Conservation (phyloP, 2,888 invertebrate genomes). For the Zonitis immaculata region DNA sequence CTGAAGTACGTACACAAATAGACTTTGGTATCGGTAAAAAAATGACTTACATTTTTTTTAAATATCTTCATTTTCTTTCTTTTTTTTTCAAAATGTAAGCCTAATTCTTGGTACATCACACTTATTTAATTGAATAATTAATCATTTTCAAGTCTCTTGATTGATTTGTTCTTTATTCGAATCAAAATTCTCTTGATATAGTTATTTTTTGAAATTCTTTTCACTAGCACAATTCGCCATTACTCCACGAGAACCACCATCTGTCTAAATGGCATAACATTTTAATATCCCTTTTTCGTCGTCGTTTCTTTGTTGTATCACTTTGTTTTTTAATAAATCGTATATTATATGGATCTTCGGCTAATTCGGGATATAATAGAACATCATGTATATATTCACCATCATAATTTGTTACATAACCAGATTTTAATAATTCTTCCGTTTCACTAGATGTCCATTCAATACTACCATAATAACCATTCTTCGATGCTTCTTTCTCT, state of each 20-base stretch:
- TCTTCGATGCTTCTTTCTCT: constrained; percentile 78
- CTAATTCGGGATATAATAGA: constrained; percentile 83
- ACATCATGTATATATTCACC: constrained; percentile 91
- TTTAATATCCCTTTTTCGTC: constrained; percentile 61
- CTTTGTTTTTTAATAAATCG: constrained; percentile 79
- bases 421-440: constrained; percentile 82
- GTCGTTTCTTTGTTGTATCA: constrained; percentile 65
- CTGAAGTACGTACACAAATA: constrained; percentile 60
- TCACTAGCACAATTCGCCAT: constrained; percentile 45
- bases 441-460: constrained; percentile 87
- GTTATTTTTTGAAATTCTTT: constrained; percentile 9
- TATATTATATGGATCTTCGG: constrained; percentile 94
- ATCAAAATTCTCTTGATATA: not conserved
- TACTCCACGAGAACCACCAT: constrained; percentile 50
- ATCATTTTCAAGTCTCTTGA: constrained; percentile 18
- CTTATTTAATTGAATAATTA: constrained; percentile 49
- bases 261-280: constrained; percentile 36
- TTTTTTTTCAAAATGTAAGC: constrained; percentile 20
- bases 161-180: not conserved
- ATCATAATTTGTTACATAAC: constrained; percentile 80
- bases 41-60: constrained; percentile 45
- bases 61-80: constrained; percentile 35
- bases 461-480: constrained; percentile 68
- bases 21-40: constrained; percentile 61
- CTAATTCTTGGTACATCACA: constrained; percentile 48